Conservation (phyloP, 2,113 vertebrate genomes). For the Tenrec ecaudatus region DNA sequence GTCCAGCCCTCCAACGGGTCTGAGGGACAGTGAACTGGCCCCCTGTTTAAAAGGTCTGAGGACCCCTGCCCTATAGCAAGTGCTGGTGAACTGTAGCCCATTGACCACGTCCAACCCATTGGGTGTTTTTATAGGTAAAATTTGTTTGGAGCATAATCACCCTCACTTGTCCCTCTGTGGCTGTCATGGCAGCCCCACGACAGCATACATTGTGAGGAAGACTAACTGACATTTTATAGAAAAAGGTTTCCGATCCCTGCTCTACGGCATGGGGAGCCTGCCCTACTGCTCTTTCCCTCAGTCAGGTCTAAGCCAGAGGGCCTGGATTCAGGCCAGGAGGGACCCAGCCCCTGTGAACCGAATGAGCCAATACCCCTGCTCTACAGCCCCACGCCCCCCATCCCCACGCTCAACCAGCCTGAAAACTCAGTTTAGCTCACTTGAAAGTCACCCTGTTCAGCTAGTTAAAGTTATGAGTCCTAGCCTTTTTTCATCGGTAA, state of each 20-base stretch:
- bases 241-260: background rate
- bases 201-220: background rate
- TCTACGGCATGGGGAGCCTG: background rate
- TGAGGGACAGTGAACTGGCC: no score
- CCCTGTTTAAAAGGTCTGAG: no score
- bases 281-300: background rate
- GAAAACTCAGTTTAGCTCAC: background rate
- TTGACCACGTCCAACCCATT: background rate
- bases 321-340: background rate
- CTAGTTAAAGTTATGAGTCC: background rate
- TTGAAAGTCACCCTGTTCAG: background rate
- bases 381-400: background rate
- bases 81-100: background rate
- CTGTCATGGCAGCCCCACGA: background rate
- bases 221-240: background rate
- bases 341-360: rapidly evolving
- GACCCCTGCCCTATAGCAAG: no score
- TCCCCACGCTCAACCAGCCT: background rate
- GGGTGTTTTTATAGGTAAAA: background rate
- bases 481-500: background rate
- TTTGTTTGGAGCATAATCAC: no score
- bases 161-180: background rate
- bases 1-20: no score
- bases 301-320: background rate
- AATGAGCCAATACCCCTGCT: background rate